These are phyloP conservation scores for Hippopotamus amphibius DNA, from an alignment of 2,113 vertebrate species.

Conservation along the genomic window DNA sequence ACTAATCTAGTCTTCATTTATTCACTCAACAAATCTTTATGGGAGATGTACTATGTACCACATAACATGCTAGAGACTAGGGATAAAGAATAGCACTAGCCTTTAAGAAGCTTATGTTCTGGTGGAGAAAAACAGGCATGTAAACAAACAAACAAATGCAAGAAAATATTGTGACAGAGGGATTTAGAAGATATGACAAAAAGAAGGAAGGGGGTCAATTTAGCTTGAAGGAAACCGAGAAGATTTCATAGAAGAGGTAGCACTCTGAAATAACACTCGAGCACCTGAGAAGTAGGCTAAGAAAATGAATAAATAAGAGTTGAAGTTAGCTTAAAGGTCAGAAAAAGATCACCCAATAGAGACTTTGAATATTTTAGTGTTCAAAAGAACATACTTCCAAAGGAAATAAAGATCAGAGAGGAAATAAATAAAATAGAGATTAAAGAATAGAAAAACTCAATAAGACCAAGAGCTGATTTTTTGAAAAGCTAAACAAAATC, in stretches of 20 bases:
- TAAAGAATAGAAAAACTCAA: too few species aligned
- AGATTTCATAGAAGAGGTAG: background rate
- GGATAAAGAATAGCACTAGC: background rate
- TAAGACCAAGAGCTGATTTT: too few species aligned
- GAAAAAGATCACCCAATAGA: background rate
- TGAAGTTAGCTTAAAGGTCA: background rate
- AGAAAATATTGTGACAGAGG: background rate
- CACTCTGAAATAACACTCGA: background rate
- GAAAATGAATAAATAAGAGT: background rate
- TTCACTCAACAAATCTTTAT: background rate
- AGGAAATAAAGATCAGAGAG: too few species aligned
- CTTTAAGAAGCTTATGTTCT: background rate
- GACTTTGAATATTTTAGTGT: background rate
- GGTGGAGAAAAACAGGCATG: background rate
- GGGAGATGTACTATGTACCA: background rate
- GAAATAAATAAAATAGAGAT: too few species aligned
- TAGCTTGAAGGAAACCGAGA: background rate
- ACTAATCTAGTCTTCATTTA: background rate
- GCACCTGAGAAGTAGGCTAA: background rate
- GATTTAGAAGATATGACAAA: background rate
- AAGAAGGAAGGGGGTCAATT: background rate
- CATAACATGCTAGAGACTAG: background rate
- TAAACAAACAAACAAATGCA: constrained; percentile 1
- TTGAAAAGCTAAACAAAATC: too few species aligned
- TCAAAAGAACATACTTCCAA: background rate